Conservation (phyloP, 2,888 invertebrate species). For the Lepidocyrtoides sp. region DNA sequence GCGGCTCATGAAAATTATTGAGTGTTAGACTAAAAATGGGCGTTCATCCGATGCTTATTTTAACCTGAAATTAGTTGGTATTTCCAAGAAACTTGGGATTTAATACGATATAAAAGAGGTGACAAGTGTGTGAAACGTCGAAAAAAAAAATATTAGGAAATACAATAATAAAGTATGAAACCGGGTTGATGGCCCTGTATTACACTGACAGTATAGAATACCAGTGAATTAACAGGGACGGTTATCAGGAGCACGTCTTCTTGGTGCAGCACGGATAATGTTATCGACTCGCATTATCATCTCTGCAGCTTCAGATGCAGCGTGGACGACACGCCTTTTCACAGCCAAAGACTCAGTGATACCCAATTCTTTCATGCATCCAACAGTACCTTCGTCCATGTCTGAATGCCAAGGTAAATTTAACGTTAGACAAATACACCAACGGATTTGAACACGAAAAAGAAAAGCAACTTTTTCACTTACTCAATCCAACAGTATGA, state of each 20-base stretch:
- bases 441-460: conserved; percentile 21
- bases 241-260: conserved; percentile 94
- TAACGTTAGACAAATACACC: neutral
- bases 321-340: conserved; percentile 97
- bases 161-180: conserved; percentile 1
- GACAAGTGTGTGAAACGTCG: conserved; percentile 21
- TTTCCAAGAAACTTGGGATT: neutral
- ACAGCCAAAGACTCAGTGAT: conserved; percentile 99
- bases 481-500: conserved; percentile 92
- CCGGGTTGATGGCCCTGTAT: neutral
- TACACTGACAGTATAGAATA: neutral
- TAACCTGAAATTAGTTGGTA: neutral
- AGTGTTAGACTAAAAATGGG: no score
- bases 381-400: conserved; percentile 95
- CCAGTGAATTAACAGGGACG: conserved; percentile 92
- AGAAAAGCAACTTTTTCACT: conserved; percentile 85
- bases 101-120: conserved; percentile 4
- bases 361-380: conserved; percentile 96
- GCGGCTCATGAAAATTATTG: no score
- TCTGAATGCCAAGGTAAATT: conserved; percentile 88
- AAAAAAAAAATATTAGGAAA: no score
- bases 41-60: neutral
- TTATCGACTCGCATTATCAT: conserved; percentile 99
- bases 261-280: conserved; percentile 97
- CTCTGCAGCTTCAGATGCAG: conserved; percentile 99